A percentile compares a stretch with the other conserved stretches of the same genome.
Evolutionary conservation across 2,888 invertebrate species (phyloP).

Genomic region (Lathronympha strigana): DNA sequence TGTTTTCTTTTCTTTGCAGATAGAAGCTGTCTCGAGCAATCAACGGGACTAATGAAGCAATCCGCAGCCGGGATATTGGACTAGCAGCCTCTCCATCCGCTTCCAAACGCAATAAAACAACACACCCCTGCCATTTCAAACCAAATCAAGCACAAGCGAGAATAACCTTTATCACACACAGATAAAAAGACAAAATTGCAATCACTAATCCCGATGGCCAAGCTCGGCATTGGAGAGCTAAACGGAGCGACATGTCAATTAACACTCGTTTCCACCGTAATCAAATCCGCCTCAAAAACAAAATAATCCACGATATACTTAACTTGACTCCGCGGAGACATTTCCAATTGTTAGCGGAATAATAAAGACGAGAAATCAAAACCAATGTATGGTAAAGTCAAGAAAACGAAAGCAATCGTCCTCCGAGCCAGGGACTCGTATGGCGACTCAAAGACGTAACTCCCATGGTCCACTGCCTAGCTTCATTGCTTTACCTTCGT

Average conservation of each 20-base stretch:
- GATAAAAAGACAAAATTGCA: conserved; percentile 52
- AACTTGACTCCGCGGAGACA: conserved; percentile 64
- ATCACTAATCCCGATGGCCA: conserved; percentile 69
- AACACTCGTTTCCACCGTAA: conserved; percentile 68
- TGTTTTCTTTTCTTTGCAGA: conserved; percentile 72
- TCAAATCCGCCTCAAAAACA: conserved; percentile 67
- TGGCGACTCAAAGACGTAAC: conserved; percentile 80
- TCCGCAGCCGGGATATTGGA: conserved; percentile 80
- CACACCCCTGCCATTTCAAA: conserved; percentile 56
- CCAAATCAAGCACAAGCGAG: conserved; percentile 54
- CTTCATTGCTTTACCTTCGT: conserved; percentile 83
- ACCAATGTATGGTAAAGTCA: conserved; percentile 79
- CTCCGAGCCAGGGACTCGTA: conserved; percentile 79
- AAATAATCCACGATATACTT: conserved; percentile 73
- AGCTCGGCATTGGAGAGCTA: conserved; percentile 65
- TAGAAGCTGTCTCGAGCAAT: conserved; percentile 71
- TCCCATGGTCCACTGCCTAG: conserved; percentile 78
- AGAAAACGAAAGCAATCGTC: conserved; percentile 67
- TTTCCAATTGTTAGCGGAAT: conserved; percentile 45
- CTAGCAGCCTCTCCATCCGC: conserved; percentile 69
- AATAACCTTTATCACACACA: conserved; percentile 59
- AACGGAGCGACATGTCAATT: conserved; percentile 77
- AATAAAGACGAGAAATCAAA: conserved; percentile 56
- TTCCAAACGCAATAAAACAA: conserved; percentile 75
- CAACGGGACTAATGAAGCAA: conserved; percentile 79